These are phyloP conservation scores for Drosophila sproati DNA, from an alignment of 1,140 invertebrate genomes.

Conservation along the genomic window DNA sequence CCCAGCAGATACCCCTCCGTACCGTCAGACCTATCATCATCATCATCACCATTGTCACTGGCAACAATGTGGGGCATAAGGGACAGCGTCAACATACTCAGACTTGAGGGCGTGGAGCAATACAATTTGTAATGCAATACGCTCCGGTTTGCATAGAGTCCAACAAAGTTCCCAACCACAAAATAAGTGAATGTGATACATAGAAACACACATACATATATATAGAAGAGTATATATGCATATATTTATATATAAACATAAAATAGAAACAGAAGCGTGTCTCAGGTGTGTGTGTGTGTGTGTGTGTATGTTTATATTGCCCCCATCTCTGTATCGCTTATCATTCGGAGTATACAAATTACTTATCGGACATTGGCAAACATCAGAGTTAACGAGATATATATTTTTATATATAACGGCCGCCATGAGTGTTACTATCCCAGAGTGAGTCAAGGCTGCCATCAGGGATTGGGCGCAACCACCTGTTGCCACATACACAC, in stretches of 20 bases:
- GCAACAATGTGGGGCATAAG: slow-evolving; percentile 9
- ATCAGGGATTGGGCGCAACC: neutral
- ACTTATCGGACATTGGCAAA: slow-evolving; percentile 26
- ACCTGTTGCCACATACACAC: slow-evolving; percentile 3
- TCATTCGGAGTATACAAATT: slow-evolving; percentile 28
- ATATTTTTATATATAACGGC: neutral
- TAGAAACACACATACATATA: neutral
- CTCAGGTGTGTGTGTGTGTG: slow-evolving; percentile 5
- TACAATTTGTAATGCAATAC: slow-evolving; percentile 81
- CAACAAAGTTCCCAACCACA: slow-evolving; percentile 44
- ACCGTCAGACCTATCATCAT: slow-evolving; percentile 13
- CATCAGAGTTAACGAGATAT: neutral
- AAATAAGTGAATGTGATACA: slow-evolving; percentile 21
- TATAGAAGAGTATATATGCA: slow-evolving; percentile 9
- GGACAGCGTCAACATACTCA: slow-evolving; percentile 37
- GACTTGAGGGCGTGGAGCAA: slow-evolving; percentile 66
- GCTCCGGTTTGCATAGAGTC: slow-evolving; percentile 63
- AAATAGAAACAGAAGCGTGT: slow-evolving; percentile 51
- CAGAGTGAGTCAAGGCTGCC: slow-evolving; percentile 3
- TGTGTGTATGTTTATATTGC: neutral
- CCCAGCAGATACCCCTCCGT: slow-evolving; percentile 6
- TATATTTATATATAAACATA: slow-evolving; percentile 18
- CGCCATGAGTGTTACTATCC: slow-evolving; percentile 3
- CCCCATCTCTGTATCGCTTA: slow-evolving; percentile 20
- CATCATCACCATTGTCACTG: slow-evolving; percentile 22